phyloP scores from a whole-genome alignment of 2,888 invertebrate genomes.

The Harpalus rufipes region DNA sequence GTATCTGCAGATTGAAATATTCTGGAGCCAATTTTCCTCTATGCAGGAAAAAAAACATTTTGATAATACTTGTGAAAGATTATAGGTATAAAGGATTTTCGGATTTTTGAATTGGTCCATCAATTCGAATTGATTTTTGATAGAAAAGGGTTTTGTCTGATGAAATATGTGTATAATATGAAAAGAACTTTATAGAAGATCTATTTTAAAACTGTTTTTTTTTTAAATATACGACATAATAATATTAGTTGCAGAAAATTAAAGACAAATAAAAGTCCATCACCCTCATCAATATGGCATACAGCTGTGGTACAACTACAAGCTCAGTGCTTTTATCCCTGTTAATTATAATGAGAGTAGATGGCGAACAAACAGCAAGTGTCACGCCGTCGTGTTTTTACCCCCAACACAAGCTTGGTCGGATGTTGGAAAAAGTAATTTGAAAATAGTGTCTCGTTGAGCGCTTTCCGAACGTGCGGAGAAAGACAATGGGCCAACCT shows the following conservation, averaged over 20 bases:
- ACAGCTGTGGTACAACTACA: no score
- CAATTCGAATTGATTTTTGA: background rate
- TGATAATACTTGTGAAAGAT: background rate
- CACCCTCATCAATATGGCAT: no score
- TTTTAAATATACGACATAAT: background rate
- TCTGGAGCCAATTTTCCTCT: background rate
- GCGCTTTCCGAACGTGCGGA: constrained; percentile 5
- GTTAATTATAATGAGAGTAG: constrained; percentile 1
- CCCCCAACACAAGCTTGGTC: background rate
- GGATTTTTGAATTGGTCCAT: background rate
- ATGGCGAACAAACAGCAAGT: background rate
- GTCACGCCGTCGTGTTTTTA: background rate
- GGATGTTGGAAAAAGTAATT: constrained; percentile 12
- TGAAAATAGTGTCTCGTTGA: constrained; percentile 41
- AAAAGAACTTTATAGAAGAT: background rate
- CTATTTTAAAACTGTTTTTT: background rate
- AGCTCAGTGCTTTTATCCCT: no score
- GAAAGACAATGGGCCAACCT: constrained; percentile 31
- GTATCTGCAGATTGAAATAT: background rate
- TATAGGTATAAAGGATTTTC: background rate
- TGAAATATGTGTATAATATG: background rate
- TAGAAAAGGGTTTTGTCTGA: background rate
- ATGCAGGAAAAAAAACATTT: background rate
- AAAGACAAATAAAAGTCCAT: no score
- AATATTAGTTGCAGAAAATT: no score